These are phyloP conservation scores for Acridotheres tristis DNA, from an alignment of 2,797 vertebrate genomes.

Conservation along the genomic window DNA sequence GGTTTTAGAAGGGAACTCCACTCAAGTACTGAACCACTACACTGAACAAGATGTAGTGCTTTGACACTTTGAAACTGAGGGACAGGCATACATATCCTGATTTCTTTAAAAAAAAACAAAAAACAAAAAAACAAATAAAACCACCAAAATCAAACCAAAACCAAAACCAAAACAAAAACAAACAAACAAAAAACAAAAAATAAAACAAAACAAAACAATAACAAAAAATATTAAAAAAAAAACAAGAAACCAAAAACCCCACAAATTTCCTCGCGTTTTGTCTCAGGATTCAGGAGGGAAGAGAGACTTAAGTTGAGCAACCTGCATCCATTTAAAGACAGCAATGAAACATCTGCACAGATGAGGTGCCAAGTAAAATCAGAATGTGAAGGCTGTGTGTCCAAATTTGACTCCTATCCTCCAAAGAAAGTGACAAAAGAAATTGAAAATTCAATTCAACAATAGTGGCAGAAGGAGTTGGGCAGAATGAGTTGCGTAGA, in stretches of 20 bases:
- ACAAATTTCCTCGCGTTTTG: neutral
- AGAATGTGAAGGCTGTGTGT: neutral
- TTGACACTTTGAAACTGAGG: neutral
- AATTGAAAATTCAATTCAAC: neutral
- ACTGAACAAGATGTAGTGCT: neutral
- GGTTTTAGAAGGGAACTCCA: neutral
- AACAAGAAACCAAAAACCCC: neutral
- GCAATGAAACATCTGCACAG: neutral
- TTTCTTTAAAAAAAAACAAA: neutral
- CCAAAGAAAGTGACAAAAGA: neutral
- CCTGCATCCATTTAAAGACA: neutral
- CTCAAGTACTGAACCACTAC: neutral
- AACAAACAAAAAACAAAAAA: too few relatives aligned
- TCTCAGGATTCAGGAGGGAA: neutral
- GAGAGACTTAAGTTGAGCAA: neutral
- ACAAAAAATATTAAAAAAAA: too few relatives aligned
- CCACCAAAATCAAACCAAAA: too few relatives aligned
- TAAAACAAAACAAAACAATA: too few relatives aligned
- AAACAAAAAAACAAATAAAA: too few relatives aligned
- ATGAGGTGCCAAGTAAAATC: neutral
- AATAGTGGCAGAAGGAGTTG: neutral
- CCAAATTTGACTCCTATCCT: neutral
- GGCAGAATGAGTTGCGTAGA: neutral
- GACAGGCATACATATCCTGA: neutral
- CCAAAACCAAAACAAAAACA: too few relatives aligned